Base-by-base conservation (phyloP, 2,113 vertebrate genomes). In the Strigops habroptila region DNA sequence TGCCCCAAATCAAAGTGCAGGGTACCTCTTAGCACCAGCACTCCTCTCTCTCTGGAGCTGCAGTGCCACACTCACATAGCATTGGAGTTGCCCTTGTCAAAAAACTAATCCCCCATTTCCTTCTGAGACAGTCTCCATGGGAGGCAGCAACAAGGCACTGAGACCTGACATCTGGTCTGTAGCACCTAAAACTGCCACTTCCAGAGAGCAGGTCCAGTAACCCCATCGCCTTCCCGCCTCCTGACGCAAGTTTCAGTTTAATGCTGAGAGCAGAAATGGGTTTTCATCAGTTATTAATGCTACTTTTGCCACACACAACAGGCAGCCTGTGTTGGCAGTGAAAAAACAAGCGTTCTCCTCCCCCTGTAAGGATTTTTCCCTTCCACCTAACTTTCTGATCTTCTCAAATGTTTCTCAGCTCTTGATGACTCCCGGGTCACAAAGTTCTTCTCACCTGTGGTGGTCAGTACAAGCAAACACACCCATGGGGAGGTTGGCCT, bases 141-240 rank as follows among this genome's bases (percentile, higher is more conserved):
- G 48, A 95, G 52, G 31, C 35, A 85, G 44, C 28, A 60, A 37
- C 1, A 4, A 76, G 25, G 68, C 17, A 39, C 14, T 33, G 28
- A 7, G 18, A 68, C 12, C 15, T 49, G 11, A 10, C 23, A 67
- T 12, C 48, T 65, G 35, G 5, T 57, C 79, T 77, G 70, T 44
- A 90, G 63, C 31, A 68, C 41, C 37, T 51, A n/a, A 12, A 68
- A 11, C 43, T 82, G 27, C 44, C 31, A 9, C 7, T 62, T 82
- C 31, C 37, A 93, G 44, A 39, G 16, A 71, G 9, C 17, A 85
- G 24, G 2, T 69, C 33, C 62, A 75, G 10, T 60, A 84, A 87
- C 3, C 7, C 9, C 23, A 67, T 31, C 0, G 0, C 30, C 18
- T 82, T 19, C 24, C 39, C 14, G 23, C 0, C 0, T 76, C 43